These are phyloP conservation scores for Hassar affinis DNA, from an alignment of 2,113 vertebrate genomes.

Conservation along the genomic window DNA sequence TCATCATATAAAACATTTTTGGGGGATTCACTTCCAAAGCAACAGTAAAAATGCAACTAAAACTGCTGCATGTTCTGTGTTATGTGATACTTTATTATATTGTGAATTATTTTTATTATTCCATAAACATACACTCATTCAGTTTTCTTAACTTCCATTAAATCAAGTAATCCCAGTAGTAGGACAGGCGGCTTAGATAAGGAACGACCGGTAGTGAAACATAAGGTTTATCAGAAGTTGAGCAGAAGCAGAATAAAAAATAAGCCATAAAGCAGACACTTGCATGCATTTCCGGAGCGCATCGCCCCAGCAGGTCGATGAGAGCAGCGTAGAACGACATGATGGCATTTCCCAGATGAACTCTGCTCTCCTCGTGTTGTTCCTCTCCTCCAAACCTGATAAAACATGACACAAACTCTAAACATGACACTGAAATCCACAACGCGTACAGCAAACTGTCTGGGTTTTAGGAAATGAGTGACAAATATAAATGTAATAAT, in stretches of 20 bases:
- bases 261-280: slow-evolving; percentile 51
- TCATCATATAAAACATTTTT: neutral
- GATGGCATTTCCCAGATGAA: slow-evolving; percentile 89
- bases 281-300: slow-evolving; percentile 93
- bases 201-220: neutral
- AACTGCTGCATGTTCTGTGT: neutral
- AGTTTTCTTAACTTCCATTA: too few species aligned
- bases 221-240: neutral
- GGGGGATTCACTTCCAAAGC: neutral
- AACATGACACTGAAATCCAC: neutral
- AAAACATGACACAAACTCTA: neutral
- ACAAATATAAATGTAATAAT: neutral
- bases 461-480: neutral
- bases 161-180: too few species aligned
- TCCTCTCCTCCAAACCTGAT: slow-evolving; percentile 86
- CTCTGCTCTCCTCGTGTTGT: slow-evolving; percentile 85
- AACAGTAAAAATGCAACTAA: neutral
- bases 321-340: slow-evolving; percentile 94
- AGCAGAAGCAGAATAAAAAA: neutral
- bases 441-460: neutral
- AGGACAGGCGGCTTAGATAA: too few species aligned
- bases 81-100: too few species aligned
- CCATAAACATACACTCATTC: neutral
- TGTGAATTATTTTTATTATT: neutral
- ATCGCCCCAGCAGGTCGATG: slow-evolving; percentile 89